Conservation (phyloP, 2,113 vertebrate species). For the Rhizomys pruinosus region DNA sequence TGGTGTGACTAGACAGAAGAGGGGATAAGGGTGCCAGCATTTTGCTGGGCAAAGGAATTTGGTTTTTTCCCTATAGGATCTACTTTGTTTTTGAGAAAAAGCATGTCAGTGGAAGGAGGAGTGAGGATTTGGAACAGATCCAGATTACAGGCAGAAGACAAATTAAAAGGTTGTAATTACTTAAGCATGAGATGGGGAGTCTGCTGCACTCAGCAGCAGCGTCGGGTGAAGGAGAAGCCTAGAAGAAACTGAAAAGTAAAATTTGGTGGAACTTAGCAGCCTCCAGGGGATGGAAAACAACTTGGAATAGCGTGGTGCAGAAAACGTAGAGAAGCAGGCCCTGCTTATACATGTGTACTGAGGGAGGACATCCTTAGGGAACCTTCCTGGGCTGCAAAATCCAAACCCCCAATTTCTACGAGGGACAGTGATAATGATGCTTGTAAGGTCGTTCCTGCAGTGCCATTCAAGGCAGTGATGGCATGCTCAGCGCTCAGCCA, state of each 20-base stretch:
- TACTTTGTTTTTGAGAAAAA: constrained; percentile 65
- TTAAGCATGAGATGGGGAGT: constrained; percentile 46
- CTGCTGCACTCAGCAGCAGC: constrained; percentile 2
- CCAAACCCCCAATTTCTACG: neutral
- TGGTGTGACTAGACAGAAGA: constrained; percentile 61
- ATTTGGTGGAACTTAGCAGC: neutral
- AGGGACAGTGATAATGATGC: neutral
- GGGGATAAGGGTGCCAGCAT: constrained; percentile 45
- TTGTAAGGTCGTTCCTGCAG: neutral
- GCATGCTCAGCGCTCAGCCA: neutral
- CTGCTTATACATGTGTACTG: neutral
- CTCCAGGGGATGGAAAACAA: neutral
- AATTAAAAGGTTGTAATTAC: constrained; percentile 70
- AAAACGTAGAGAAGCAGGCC: neutral
- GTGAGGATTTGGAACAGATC: constrained; percentile 40
- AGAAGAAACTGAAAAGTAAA: constrained; percentile 50
- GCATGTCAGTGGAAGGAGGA: constrained; percentile 30
- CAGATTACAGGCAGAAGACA: constrained; percentile 57
- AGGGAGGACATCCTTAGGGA: neutral
- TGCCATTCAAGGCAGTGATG: neutral
- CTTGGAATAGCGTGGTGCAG: neutral
- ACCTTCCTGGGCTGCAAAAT: neutral
- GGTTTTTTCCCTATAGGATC: constrained; percentile 42
- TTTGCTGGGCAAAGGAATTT: constrained; percentile 71
- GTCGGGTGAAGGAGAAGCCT: neutral